phyloP scores from a whole-genome alignment of 2,113 vertebrate species.

The Entomyzon cyanotis region DNA sequence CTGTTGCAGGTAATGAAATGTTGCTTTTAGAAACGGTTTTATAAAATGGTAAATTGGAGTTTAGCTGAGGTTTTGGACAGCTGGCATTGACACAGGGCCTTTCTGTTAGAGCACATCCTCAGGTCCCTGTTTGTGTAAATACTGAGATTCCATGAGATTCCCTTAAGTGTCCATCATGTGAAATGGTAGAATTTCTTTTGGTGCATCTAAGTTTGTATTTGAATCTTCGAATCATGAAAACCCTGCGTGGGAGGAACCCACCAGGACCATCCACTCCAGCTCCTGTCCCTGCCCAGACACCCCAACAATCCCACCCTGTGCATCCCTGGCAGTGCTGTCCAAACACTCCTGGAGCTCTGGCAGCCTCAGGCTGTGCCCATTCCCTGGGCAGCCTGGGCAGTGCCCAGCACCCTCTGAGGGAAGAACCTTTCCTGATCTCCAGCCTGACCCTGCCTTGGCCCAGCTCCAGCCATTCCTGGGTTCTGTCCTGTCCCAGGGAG shows the following conservation, averaged over 20 bases:
- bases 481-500: neutral
- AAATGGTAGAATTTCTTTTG: neutral
- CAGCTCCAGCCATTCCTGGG: neutral
- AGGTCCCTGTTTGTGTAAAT: neutral
- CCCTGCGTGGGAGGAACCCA: neutral
- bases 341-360: neutral
- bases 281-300: neutral
- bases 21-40: neutral
- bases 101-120: neutral
- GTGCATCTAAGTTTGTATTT: neutral
- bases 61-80: neutral
- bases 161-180: rapidly evolving
- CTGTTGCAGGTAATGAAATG: neutral
- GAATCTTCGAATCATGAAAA: neutral
- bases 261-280: rapidly evolving
- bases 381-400: neutral
- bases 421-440: neutral
- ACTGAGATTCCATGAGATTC: neutral
- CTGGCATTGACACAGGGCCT: neutral
- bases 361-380: neutral
- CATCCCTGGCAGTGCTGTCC: neutral
- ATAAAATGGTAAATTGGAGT: neutral
- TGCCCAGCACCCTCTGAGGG: neutral
- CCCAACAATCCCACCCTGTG: rapidly evolving
- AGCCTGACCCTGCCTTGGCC: neutral